A percentile compares a stretch with the other conserved stretches of the same genome.
Evolutionary conservation across 2,888 invertebrate species (phyloP).

Genomic region (Capitulum mitella): DNA sequence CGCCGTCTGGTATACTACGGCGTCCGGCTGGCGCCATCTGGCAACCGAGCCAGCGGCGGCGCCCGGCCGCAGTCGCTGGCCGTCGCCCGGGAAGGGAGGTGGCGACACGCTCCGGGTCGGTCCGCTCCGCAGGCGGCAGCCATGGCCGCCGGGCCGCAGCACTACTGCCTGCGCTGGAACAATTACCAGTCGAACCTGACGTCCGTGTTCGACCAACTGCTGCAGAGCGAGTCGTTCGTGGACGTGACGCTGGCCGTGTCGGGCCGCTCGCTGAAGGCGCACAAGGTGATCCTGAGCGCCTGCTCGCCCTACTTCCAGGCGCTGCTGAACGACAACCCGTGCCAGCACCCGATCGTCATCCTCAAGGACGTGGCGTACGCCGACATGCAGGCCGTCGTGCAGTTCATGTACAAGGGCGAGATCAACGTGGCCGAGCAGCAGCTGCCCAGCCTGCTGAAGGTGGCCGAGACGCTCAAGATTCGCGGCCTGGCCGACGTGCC

Average conservation of each 20-base stretch:
- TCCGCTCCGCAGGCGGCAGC: too few relatives aligned
- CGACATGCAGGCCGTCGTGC: constrained; percentile 80
- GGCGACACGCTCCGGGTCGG: too few relatives aligned
- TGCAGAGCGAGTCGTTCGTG: constrained; percentile 42
- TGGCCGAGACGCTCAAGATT: constrained; percentile 78
- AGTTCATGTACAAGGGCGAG: constrained; percentile 95
- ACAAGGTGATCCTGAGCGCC: constrained; percentile 43
- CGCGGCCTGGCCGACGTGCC: constrained; percentile 74
- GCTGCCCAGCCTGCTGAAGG: constrained; percentile 73
- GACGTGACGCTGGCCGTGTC: constrained; percentile 44
- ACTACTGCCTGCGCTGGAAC: constrained; percentile 37
- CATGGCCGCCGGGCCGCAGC: constrained; percentile 31
- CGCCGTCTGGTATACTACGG: too few relatives aligned
- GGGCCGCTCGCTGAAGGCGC: constrained; percentile 42
- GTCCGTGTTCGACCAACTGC: constrained; percentile 41
- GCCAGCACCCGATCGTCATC: constrained; percentile 78
- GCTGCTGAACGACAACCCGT: constrained; percentile 37
- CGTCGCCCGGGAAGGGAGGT: too few relatives aligned
- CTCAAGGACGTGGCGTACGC: constrained; percentile 85
- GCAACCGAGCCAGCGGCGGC: too few relatives aligned
- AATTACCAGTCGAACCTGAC: constrained; percentile 40
- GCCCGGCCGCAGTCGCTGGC: background rate
- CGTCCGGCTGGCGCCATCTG: too few relatives aligned
- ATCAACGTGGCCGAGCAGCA: constrained; percentile 89
- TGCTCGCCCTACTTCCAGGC: constrained; percentile 41